Evolutionary conservation across 2,113 vertebrate genomes (phyloP).

Genomic region (Phalacrocorax pelagicus): DNA sequence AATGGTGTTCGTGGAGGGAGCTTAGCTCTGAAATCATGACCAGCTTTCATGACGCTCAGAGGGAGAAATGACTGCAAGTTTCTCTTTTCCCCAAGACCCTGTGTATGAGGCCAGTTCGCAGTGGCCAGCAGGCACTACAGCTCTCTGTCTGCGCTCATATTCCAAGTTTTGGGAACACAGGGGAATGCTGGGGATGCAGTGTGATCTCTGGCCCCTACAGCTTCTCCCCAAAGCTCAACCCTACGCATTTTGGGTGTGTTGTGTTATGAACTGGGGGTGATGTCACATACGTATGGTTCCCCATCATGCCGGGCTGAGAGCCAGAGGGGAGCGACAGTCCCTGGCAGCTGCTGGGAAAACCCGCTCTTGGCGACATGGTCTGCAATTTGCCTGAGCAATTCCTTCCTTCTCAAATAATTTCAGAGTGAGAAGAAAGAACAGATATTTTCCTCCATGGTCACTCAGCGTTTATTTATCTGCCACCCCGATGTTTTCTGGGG

Average conservation of each 20-base stretch:
- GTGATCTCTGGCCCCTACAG: background rate
- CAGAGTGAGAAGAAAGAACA: background rate
- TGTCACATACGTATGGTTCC: fast-evolving
- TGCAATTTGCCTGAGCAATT: background rate
- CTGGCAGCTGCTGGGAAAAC: background rate
- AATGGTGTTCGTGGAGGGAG: background rate
- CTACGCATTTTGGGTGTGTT: background rate
- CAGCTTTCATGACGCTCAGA: background rate
- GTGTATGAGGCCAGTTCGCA: fast-evolving
- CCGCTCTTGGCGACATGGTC: background rate
- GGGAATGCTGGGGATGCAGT: background rate
- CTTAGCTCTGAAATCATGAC: background rate
- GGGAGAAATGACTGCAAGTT: background rate
- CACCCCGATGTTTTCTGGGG: background rate
- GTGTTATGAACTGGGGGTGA: background rate
- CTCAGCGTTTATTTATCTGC: background rate
- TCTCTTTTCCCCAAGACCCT: background rate
- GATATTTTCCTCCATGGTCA: background rate
- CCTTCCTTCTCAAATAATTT: background rate
- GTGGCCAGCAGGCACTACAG: background rate
- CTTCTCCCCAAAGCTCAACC: background rate
- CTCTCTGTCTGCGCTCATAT: background rate
- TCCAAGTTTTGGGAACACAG: background rate
- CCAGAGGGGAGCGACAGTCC: background rate
- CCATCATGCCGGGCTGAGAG: fast-evolving